A percentile compares a stretch with the other conserved stretches of the same genome.
These are phyloP conservation scores for Meda fulgida DNA, from an alignment of 2,797 vertebrate species.

Conservation along the genomic window DNA sequence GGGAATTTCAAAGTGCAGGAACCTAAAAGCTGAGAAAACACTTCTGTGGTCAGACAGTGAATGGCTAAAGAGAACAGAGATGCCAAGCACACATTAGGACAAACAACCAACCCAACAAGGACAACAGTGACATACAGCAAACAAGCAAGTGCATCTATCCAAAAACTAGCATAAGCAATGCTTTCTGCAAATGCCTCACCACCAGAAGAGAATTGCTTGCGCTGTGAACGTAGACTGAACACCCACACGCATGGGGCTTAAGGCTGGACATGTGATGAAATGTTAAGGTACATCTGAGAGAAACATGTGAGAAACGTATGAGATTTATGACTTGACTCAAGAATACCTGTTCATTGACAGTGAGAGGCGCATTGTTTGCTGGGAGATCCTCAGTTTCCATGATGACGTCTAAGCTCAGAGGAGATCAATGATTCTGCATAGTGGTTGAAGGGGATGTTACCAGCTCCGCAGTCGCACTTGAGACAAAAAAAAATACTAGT, in stretches of 20 bases:
- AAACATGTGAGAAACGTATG: slow-evolving; percentile 2
- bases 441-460: slow-evolving; percentile 66
- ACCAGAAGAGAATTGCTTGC: slow-evolving; percentile 67
- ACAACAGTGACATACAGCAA: slow-evolving; percentile 59
- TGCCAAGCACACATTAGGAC: slow-evolving; percentile 82
- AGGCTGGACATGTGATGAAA: slow-evolving; percentile 38
- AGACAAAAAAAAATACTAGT: background rate
- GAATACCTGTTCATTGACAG: slow-evolving; percentile 93
- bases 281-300: background rate
- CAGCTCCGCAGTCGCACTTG: slow-evolving; percentile 45
- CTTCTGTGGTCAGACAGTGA: slow-evolving; percentile 84
- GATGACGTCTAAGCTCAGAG: slow-evolving; percentile 65
- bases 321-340: background rate
- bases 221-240: slow-evolving; percentile 61
- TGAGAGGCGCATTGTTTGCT: slow-evolving; percentile 84
- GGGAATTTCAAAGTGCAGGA: slow-evolving; percentile 81
- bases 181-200: slow-evolving; percentile 53
- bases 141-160: slow-evolving; percentile 69
- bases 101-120: slow-evolving; percentile 64
- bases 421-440: slow-evolving; percentile 76
- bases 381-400: slow-evolving; percentile 88
- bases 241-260: slow-evolving; percentile 62
- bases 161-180: slow-evolving; percentile 71
- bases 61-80: slow-evolving; percentile 84
- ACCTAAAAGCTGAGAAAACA: slow-evolving; percentile 84